phyloP scores from a whole-genome alignment of 35 echinoderm and acorn worm genomes.

The Stichopus chloronotus region DNA sequence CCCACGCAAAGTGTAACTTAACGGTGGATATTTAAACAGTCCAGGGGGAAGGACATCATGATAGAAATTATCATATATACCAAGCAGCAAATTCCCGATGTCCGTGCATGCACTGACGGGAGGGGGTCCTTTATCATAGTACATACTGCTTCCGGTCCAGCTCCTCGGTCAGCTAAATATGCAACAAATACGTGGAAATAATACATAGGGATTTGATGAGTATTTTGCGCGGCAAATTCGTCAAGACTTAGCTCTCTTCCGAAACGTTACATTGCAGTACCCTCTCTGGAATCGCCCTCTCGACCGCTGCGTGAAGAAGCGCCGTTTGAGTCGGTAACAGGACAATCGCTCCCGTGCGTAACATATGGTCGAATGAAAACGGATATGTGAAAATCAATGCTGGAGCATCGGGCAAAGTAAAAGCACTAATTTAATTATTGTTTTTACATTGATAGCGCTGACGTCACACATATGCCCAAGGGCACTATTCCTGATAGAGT shows the following conservation, averaged over 20 bases:
- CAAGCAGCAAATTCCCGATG: too few species aligned
- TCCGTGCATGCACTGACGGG: too few species aligned
- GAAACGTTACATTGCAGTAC: background rate
- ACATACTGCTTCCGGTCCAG: too few species aligned
- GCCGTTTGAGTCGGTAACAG: conserved; percentile 12
- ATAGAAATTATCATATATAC: too few species aligned
- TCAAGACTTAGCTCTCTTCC: background rate
- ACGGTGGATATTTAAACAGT: too few species aligned
- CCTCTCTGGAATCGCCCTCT: background rate
- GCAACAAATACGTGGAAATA: too few species aligned
- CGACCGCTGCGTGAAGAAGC: background rate
- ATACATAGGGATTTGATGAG: background rate
- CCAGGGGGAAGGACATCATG: too few species aligned
- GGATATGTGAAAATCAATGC: conserved; percentile 52
- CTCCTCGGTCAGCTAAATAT: too few species aligned
- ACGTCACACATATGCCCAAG: conserved; percentile 47
- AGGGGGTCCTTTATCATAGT: too few species aligned
- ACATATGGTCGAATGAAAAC: conserved; percentile 39
- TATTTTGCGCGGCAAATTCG: background rate
- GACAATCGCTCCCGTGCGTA: background rate
- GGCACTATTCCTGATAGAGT: conserved; percentile 13
- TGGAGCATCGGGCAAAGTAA: conserved; percentile 25
- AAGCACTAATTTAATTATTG: conserved; percentile 55
- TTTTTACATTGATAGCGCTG: conserved; percentile 44
- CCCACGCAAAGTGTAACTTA: too few species aligned